phyloP scores from a whole-genome alignment of 2,797 vertebrate species.

The Tarsius wallacei region DNA sequence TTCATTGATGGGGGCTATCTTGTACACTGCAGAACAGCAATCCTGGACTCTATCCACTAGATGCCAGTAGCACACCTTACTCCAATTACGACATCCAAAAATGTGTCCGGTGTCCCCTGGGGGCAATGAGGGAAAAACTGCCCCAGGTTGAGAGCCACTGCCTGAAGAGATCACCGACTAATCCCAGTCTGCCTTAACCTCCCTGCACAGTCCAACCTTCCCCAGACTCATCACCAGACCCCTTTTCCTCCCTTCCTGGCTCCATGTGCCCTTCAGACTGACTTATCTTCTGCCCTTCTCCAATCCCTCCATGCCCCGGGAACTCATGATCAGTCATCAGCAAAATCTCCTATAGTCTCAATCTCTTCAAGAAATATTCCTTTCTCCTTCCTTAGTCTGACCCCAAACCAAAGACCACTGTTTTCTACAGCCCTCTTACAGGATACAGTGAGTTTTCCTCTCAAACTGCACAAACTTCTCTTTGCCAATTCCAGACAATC shows the following conservation, averaged over 20 bases:
- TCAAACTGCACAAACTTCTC: neutral
- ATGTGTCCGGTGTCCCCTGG: neutral
- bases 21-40: neutral
- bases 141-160: neutral
- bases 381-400: neutral
- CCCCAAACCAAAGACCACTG: neutral
- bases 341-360: neutral
- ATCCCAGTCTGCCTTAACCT: neutral
- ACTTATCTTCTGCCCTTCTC: neutral
- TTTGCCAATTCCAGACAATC: conserved; percentile 19
- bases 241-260: no score
- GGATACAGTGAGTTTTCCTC: neutral
- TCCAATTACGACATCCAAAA: neutral
- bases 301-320: neutral
- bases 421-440: neutral
- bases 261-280: neutral
- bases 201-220: neutral
- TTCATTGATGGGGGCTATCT: neutral
- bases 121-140: neutral
- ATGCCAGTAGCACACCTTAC: neutral
- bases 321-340: neutral
- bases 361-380: neutral
- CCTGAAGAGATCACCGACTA: neutral
- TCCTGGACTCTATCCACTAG: neutral
- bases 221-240: neutral